Conservation (phyloP, 2,888 invertebrate genomes). For the Acleris laterana region DNA sequence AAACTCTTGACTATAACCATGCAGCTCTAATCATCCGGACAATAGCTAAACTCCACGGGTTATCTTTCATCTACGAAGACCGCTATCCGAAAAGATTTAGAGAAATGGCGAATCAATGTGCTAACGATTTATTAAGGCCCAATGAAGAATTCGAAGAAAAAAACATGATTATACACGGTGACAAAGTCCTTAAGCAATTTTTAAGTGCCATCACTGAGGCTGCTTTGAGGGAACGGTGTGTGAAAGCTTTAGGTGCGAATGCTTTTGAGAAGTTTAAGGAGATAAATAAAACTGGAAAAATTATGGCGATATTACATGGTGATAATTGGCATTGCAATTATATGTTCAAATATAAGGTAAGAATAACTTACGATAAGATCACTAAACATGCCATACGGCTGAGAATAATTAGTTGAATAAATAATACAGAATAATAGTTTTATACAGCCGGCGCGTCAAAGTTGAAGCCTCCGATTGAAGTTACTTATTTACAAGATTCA, state of each 20-base stretch:
- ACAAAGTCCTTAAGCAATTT: constrained; percentile 17
- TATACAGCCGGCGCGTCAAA: too few species aligned
- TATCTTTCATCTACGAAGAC: constrained; percentile 32
- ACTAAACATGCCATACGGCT: too few species aligned
- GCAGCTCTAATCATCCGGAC: constrained; percentile 19
- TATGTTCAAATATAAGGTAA: constrained; percentile 34
- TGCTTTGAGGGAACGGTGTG: constrained; percentile 15
- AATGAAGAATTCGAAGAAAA: constrained; percentile 8
- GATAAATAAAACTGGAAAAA: constrained; percentile 17
- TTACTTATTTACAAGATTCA: too few species aligned
- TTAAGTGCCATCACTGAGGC: constrained; percentile 15
- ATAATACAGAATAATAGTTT: too few species aligned
- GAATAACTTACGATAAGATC: background rate
- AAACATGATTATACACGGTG: constrained; percentile 8
- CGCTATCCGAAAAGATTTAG: constrained; percentile 32
- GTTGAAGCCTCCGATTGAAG: too few species aligned
- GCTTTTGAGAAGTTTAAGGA: constrained; percentile 10
- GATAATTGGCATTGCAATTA: constrained; percentile 29
- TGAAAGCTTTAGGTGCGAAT: constrained; percentile 21
- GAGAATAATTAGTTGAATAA: too few species aligned
- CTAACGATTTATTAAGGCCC: background rate
- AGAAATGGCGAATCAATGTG: constrained; percentile 21
- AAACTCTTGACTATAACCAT: constrained; percentile 24
- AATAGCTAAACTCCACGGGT: constrained; percentile 26
- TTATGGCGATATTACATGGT: constrained; percentile 26